phyloP scores from a whole-genome alignment of 35 echinoderm and acorn worm species.

The Patiria miniata region DNA sequence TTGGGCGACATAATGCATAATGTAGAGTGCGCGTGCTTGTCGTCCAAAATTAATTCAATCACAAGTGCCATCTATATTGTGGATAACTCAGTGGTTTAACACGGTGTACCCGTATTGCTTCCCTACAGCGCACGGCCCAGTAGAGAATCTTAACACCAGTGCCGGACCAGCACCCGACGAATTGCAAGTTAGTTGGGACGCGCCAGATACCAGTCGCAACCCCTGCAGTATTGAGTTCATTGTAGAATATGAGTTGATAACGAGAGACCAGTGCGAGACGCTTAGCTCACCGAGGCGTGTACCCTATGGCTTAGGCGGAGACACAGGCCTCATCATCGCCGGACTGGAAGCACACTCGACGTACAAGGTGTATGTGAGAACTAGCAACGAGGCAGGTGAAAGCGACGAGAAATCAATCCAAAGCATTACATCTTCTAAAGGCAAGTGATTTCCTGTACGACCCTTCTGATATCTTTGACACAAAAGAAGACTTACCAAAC shows the following conservation, averaged over 20 bases:
- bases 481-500: too few species aligned
- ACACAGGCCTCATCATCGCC: neutral
- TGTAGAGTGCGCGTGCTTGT: too few species aligned
- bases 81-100: too few species aligned
- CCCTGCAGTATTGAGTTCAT: neutral
- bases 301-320: neutral
- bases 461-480: too few species aligned
- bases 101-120: neutral
- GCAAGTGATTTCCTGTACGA: neutral
- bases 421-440: neutral
- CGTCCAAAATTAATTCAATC: too few species aligned
- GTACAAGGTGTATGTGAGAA: conserved; percentile 3
- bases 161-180: neutral
- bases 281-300: neutral
- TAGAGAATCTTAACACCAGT: neutral
- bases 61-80: neutral
- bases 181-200: neutral
- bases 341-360: conserved; percentile 30
- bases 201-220: neutral
- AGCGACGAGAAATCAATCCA: neutral
- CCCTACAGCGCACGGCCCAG: neutral
- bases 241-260: conserved; percentile 17
- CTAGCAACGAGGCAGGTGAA: conserved; percentile 11
- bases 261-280: conserved; percentile 23
- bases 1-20: too few species aligned